Base-by-base conservation (phyloP, 53 echinoderm and acorn worm genomes). In the Pentamera pediparva region DNA sequence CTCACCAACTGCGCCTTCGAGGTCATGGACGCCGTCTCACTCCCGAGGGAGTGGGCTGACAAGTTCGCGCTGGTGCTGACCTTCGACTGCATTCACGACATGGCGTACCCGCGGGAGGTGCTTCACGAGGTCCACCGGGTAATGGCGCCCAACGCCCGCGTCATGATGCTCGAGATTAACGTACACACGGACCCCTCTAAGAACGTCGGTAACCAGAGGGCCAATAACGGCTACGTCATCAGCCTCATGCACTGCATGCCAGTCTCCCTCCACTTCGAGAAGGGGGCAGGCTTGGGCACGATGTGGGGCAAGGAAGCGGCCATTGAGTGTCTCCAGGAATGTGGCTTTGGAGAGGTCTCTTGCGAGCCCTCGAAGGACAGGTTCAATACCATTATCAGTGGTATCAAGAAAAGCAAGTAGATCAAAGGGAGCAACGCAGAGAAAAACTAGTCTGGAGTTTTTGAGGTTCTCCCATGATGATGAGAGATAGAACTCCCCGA, bases 161-260 rank as follows among this genome's bases (percentile, higher is more conserved):
- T 86, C 59, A 65, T 83, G 50, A 92, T 98, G 92, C 75, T 92
- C 35, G 98, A 98, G 62, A 78, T 92, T 32, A 88, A 92, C 81
- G 92, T 91, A 3, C 92, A 92, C 70, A 92, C 85, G 39, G 82
- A 92, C 33, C 92, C 89, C 21, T 79, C 83, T 30, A 85, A 89
- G 79, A 98, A 98, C 57, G 69, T 98, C 39, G 94, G 87, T 47
- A 94, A 94, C 73, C 94, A 90, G 50, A 84, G 94, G 18, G 94
- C 94, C 27, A 85, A 85, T 12, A 86, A 94, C 40, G 94, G 94
- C 35, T 94, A 94, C 82, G 94, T 94, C 59, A 98, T 98, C 75
- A 98, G 98, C 32, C 51, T 98, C 37, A 84, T 98, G 76, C 98
- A 98, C 58, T 98, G 98, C 78, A 98, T 88, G 87, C 91, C 98